phyloP scores from a whole-genome alignment of 2,888 invertebrate genomes.

The Aproaerema taeniolella region DNA sequence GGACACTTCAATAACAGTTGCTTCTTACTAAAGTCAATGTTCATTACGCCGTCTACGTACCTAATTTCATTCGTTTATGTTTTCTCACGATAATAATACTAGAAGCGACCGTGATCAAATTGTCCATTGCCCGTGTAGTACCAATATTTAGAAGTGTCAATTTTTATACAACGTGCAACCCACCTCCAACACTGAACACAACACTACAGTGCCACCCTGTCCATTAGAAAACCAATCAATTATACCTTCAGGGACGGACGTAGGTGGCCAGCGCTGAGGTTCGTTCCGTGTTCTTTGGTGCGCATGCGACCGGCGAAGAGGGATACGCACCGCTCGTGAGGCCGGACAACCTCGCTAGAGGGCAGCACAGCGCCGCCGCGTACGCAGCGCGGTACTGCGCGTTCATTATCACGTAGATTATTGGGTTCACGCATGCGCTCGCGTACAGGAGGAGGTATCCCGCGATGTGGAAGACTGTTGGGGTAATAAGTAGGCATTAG shows the following conservation, averaged over 20 bases:
- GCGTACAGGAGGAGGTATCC: conserved; percentile 92
- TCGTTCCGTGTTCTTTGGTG: conserved; percentile 48
- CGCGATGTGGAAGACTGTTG: conserved; percentile 82
- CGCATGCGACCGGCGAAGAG: conserved; percentile 59
- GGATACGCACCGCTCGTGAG: conserved; percentile 79
- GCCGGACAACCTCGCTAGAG: conserved; percentile 73
- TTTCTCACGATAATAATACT: too few species aligned
- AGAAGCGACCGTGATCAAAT: too few species aligned
- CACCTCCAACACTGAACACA: neutral
- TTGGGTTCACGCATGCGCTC: conserved; percentile 94
- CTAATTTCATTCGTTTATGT: too few species aligned
- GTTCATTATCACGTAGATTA: conserved; percentile 97
- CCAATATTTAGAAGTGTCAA: too few species aligned
- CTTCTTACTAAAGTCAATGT: too few species aligned
- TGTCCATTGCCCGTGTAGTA: too few species aligned
- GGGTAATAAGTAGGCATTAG: neutral
- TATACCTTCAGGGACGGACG: conserved; percentile 68
- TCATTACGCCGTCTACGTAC: too few species aligned
- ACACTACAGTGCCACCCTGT: too few species aligned
- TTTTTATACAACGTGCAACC: too few species aligned
- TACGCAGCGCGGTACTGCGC: conserved; percentile 95
- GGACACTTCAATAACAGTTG: too few species aligned
- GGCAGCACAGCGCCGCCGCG: conserved; percentile 85
- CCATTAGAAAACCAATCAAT: too few species aligned
- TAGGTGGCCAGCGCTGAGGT: conserved; percentile 59